A percentile compares a stretch with the other conserved stretches of the same genome.
phyloP scores from a whole-genome alignment of 2,888 invertebrate genomes.

The Ariolimax columbianus region DNA sequence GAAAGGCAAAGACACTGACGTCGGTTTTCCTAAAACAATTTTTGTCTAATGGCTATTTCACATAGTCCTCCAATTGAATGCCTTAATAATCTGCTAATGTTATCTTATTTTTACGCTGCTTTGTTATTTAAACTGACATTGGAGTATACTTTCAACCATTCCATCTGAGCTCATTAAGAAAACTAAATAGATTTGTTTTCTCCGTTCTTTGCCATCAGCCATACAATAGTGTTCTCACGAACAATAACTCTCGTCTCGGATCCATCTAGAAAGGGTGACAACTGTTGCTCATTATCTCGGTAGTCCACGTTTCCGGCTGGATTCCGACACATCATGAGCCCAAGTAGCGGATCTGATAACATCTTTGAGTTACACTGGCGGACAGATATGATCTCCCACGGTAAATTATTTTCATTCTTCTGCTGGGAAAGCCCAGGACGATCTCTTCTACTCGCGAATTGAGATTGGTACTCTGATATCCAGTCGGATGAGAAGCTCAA shows the following conservation, averaged over 20 bases:
- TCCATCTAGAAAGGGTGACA: background rate
- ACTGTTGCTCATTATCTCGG: background rate
- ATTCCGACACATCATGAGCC: slow-evolving; percentile 20
- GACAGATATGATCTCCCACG: slow-evolving; percentile 6
- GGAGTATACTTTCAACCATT: background rate
- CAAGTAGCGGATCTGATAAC: background rate
- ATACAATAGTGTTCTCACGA: background rate
- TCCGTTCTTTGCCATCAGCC: no score
- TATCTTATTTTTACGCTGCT: no score
- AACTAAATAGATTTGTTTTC: background rate
- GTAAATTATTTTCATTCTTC: slow-evolving; percentile 38
- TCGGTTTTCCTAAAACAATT: no score
- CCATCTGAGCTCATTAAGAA: background rate
- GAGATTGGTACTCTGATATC: slow-evolving; percentile 29
- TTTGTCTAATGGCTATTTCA: no score
- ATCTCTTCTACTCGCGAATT: background rate
- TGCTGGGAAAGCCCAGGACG: background rate
- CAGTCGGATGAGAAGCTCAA: slow-evolving; percentile 7
- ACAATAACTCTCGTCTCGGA: background rate
- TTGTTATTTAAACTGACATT: no score
- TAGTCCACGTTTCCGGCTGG: background rate
- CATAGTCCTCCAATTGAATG: no score
- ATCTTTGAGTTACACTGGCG: slow-evolving; percentile 7
- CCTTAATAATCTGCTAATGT: no score
- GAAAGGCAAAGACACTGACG: no score